Evolutionary conservation across 2,888 invertebrate genomes (phyloP).

Genomic region (Sipunculus nudus): DNA sequence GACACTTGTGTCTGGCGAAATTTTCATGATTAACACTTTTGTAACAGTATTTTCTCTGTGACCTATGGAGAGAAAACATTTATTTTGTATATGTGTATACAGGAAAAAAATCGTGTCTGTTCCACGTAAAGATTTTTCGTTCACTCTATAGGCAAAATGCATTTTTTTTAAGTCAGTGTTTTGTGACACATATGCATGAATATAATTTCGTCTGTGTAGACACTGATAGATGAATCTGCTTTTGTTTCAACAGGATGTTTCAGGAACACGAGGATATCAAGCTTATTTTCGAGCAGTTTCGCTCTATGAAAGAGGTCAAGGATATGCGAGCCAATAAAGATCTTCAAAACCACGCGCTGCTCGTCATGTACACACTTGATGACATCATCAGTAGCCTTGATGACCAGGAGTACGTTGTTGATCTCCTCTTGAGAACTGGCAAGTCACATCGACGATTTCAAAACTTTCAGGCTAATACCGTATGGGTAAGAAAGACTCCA

Average conservation of each 20-base stretch:
- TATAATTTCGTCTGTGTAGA: neutral
- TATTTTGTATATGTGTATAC: too few species aligned
- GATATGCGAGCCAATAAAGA: conserved; percentile 83
- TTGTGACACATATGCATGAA: neutral
- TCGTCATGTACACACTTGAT: conserved; percentile 85
- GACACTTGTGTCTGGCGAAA: too few species aligned
- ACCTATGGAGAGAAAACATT: too few species aligned
- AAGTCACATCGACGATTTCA: conserved; percentile 85
- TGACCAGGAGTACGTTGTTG: conserved; percentile 84
- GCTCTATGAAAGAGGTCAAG: conserved; percentile 80
- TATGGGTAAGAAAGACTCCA: conserved; percentile 75
- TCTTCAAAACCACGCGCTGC: conserved; percentile 85
- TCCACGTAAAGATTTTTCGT: neutral
- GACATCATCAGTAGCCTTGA: conserved; percentile 87
- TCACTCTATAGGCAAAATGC: neutral
- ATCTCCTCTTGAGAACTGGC: conserved; percentile 83
- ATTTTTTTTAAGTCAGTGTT: neutral
- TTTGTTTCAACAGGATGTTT: conserved; percentile 74
- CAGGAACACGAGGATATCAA: conserved; percentile 85
- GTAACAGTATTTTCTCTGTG: too few species aligned
- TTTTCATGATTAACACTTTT: too few species aligned
- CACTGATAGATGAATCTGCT: neutral
- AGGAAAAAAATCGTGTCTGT: neutral
- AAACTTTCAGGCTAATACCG: conserved; percentile 85
- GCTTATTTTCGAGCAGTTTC: conserved; percentile 71